These are phyloP conservation scores for Panthera leo DNA, from an alignment of 2,113 vertebrate genomes.

Conservation along the genomic window DNA sequence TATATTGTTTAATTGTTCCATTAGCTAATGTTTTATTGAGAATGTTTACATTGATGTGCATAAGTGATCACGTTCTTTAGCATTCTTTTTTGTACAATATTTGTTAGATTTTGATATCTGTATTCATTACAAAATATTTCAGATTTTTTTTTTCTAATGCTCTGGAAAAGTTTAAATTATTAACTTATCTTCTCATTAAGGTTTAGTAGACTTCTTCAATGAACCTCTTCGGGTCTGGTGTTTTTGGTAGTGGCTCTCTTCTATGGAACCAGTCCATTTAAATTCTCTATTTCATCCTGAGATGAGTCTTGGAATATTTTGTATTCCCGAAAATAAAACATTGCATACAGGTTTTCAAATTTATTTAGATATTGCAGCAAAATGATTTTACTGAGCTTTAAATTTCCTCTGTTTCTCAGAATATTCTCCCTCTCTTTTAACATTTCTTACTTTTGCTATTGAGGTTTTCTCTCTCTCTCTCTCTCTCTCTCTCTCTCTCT, in stretches of 20 bases:
- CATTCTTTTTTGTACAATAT: not conserved
- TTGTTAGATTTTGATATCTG: not conserved
- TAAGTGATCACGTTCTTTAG: not conserved
- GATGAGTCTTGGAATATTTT: not conserved
- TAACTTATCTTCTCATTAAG: not conserved
- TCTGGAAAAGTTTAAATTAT: not conserved
- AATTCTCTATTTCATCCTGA: not conserved
- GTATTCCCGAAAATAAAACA: not conserved
- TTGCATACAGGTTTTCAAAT: not conserved
- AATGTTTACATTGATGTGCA: not conserved
- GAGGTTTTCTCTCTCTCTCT: not conserved
- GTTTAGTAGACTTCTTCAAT: not conserved
- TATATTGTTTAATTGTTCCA: not conserved
- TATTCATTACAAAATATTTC: not conserved
- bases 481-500: not conserved
- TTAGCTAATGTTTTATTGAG: not conserved
- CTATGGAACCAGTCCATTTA: not conserved
- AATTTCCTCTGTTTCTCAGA: not conserved
- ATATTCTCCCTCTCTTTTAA: not conserved
- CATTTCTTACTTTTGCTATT: not conserved
- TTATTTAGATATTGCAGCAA: not conserved
- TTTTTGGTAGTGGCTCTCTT: not conserved
- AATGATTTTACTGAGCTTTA: not conserved
- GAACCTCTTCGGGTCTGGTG: not conserved
- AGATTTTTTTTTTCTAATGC: not conserved